Evolutionary conservation across 2,797 vertebrate species (phyloP), one percentile per base, ranked within the genome.

Genomic region (Ciconia nigra): DNA sequence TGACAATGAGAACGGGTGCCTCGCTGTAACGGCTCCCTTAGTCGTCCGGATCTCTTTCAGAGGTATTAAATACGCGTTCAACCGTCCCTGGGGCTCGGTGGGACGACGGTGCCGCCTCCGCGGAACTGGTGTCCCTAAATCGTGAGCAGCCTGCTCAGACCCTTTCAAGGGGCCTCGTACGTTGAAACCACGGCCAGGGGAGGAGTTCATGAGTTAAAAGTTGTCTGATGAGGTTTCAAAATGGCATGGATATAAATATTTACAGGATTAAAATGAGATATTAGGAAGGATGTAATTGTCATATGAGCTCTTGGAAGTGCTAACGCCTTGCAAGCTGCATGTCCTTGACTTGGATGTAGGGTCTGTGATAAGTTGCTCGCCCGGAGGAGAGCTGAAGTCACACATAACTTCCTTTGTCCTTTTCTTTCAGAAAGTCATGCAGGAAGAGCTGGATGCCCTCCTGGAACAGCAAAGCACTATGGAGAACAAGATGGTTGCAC

Each of bases 401-500:
- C 39, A 5, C 16, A 41, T 35, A 7, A 18, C 4, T 33, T 69
- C 5, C 58, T 59, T 90, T 3, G 37, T 52, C 4, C 35, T 59
- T 93, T 20, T 94, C 10, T 94, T 96, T 82, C 98, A 99, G 99
- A 99, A 98, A 97, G 98, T 98, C 8, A 99, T 99, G 47, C 99
- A 99, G 61, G 98, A 95, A 91, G 98, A 99, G 96, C 97, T 99
- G 91, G 99, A 99, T 91, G 95, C 97, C 63, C 98, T 99, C 80
- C 97, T 99, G 92, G 99, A 99, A 17, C 99, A 99, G 90, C 99
- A 99, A 85, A 98, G 97, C 71, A 96, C 97, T 46, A 98, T 99
- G 83, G 99, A 99, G 96, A 99, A 98, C 87, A 99, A 99, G 98
- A 99, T 99, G 99, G 94, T 99, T 79, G 97, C 98, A 7, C 98